These are phyloP conservation scores for Meloidogyne exigua DNA, from an alignment of 1,140 invertebrate genomes.

Conservation along the genomic window DNA sequence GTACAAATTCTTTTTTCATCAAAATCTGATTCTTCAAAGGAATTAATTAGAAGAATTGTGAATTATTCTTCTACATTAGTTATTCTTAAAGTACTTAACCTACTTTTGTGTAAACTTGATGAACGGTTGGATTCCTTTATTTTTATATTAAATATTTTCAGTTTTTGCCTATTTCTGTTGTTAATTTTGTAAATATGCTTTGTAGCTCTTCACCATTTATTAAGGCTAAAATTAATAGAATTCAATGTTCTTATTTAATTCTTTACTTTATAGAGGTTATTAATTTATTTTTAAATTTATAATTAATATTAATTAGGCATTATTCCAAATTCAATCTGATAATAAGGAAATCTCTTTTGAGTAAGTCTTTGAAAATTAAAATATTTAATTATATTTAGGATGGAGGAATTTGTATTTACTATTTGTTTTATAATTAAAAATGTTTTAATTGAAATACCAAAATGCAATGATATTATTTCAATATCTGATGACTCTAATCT, in stretches of 20 bases:
- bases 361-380: neutral
- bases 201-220: neutral
- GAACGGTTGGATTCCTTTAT: neutral
- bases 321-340: neutral
- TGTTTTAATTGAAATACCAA: neutral
- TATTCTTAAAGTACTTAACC: neutral
- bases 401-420: neutral
- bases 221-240: neutral
- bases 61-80: slow-evolving; percentile 1
- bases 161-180: neutral
- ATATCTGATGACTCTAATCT: neutral
- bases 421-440: neutral
- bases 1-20: neutral
- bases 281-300: neutral
- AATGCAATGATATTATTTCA: neutral
- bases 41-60: neutral
- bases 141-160: neutral
- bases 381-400: neutral
- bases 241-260: neutral
- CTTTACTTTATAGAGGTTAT: neutral
- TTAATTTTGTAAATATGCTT: neutral
- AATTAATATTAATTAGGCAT: neutral
- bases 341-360: neutral
- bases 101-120: neutral
- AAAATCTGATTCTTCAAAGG: neutral